These are phyloP conservation scores for Eurytoma adleriae DNA, from an alignment of 2,888 invertebrate species.

Conservation along the genomic window DNA sequence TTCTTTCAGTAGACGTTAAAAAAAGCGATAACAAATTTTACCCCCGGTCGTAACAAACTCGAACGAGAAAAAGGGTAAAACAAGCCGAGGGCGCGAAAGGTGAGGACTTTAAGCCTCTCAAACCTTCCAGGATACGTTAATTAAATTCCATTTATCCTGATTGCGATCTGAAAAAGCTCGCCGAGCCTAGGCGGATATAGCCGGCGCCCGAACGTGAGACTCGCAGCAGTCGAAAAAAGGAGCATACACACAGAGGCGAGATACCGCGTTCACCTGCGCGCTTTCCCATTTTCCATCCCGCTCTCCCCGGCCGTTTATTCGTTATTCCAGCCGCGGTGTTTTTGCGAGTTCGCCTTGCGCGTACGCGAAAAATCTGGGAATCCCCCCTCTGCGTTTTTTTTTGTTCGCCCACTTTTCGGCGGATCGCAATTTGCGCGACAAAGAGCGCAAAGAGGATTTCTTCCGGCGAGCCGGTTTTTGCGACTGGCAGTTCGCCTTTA, in stretches of 20 bases:
- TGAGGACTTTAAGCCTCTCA: conserved; percentile 15
- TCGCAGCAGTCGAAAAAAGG: background rate
- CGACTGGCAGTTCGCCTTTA: background rate
- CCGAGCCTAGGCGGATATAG: background rate
- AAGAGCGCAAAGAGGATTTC: conserved; percentile 21
- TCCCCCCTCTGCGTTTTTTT: too few species aligned
- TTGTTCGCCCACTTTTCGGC: background rate
- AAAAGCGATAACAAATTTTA: conserved; percentile 21
- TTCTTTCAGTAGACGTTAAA: background rate
- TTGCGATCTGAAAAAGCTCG: conserved; percentile 59
- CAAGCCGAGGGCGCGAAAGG: background rate
- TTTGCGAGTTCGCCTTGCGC: too few species aligned
- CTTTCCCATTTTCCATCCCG: background rate
- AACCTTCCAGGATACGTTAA: conserved; percentile 52
- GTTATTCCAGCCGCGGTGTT: too few species aligned
- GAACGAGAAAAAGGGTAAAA: background rate
- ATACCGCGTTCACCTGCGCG: too few species aligned
- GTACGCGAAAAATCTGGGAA: too few species aligned
- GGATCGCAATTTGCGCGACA: conserved; percentile 16
- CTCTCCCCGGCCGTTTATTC: too few species aligned
- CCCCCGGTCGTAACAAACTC: background rate
- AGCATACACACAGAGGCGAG: background rate
- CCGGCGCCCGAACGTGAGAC: background rate
- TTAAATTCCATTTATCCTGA: conserved; percentile 65
- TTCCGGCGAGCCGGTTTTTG: background rate